Conservation (phyloP, 2,888 invertebrate genomes). For the Byasa hedistus region DNA sequence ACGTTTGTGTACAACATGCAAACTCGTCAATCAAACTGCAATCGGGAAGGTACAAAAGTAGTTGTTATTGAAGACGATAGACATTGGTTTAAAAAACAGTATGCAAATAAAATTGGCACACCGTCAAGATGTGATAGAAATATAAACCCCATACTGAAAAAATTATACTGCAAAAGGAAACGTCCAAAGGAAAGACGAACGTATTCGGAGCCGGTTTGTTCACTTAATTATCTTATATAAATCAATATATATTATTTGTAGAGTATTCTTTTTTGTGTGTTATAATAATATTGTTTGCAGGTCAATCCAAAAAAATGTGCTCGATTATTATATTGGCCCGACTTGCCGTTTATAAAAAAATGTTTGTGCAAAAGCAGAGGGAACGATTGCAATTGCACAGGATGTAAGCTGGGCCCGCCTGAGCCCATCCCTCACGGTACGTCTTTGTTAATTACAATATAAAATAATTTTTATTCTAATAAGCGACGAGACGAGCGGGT, state of each 20-base stretch:
- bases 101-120: slow-evolving; percentile 34
- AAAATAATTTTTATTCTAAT: no score
- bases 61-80: slow-evolving; percentile 19
- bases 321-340: slow-evolving; percentile 14
- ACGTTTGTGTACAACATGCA: background rate
- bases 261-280: no score
- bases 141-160: slow-evolving; percentile 22
- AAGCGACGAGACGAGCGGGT: no score
- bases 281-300: slow-evolving; percentile 14
- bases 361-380: slow-evolving; percentile 33
- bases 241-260: background rate
- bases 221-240: background rate
- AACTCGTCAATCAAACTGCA: background rate
- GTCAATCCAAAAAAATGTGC: slow-evolving; percentile 20
- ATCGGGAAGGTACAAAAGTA: slow-evolving; percentile 1
- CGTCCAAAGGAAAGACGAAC: slow-evolving; percentile 16
- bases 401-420: slow-evolving; percentile 31
- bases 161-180: slow-evolving; percentile 12
- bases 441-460: background rate
- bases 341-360: slow-evolving; percentile 26
- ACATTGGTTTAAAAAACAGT: slow-evolving; percentile 35
- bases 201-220: slow-evolving; percentile 25
- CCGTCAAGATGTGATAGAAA: slow-evolving; percentile 12
- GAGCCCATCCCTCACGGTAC: slow-evolving; percentile 33
- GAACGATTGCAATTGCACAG: slow-evolving; percentile 33